These are phyloP conservation scores for Oreonectes daqikongensis DNA, from an alignment of 2,797 vertebrate species.

Conservation along the genomic window DNA sequence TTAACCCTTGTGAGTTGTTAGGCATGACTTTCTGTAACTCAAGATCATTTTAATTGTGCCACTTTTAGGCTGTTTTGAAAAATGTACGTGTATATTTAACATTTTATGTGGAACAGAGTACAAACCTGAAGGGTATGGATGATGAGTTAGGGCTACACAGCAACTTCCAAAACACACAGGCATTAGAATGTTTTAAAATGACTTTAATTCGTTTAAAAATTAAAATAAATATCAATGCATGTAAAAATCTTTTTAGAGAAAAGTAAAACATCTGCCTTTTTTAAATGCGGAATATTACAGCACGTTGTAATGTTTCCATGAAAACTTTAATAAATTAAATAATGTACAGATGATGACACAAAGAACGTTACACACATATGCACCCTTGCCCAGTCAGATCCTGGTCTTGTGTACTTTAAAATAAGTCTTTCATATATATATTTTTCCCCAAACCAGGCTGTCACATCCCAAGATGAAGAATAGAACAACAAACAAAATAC, in stretches of 20 bases:
- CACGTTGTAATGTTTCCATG: constrained; percentile 22
- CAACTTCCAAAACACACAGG: background rate
- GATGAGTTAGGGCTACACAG: background rate
- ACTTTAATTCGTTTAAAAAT: constrained; percentile 34
- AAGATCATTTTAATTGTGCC: too few relatives aligned
- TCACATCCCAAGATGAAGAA: constrained; percentile 16
- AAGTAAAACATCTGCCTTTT: constrained; percentile 27
- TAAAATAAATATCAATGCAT: constrained; percentile 42
- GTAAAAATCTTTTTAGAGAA: constrained; percentile 42
- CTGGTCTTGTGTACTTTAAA: constrained; percentile 20
- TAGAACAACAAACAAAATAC: constrained; percentile 2
- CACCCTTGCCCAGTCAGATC: constrained; percentile 6
- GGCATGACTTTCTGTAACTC: too few relatives aligned
- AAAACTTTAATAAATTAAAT: constrained; percentile 42
- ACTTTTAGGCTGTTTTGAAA: too few relatives aligned
- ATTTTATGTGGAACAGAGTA: background rate
- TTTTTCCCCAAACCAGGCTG: constrained; percentile 1
- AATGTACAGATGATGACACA: constrained; percentile 26
- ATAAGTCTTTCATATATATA: background rate
- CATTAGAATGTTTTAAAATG: background rate
- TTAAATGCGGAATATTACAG: constrained; percentile 37
- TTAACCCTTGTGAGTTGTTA: too few relatives aligned
- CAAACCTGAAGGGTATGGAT: background rate
- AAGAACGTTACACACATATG: constrained; percentile 7
- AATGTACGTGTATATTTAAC: too few relatives aligned